Evolutionary conservation across 2,888 invertebrate genomes (phyloP).

Genomic region (Hydraecia micacea): DNA sequence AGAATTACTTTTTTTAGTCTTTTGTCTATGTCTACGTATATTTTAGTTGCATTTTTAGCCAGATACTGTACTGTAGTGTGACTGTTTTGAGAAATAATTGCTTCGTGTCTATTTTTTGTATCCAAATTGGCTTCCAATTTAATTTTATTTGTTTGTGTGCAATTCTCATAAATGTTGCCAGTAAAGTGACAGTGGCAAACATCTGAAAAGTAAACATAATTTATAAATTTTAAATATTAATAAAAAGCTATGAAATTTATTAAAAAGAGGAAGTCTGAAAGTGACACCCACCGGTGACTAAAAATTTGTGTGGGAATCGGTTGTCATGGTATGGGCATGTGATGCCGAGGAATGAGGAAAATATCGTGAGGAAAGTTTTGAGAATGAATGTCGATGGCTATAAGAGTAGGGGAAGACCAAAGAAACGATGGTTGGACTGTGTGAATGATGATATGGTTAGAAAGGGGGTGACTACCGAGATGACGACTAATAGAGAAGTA

Average conservation of each 20-base stretch:
- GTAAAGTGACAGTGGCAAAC: constrained; percentile 4
- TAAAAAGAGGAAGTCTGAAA: background rate
- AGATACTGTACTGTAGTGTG: too few relatives aligned
- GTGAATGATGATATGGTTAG: too few relatives aligned
- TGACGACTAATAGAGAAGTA: too few relatives aligned
- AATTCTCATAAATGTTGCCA: background rate
- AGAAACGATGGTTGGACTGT: too few relatives aligned
- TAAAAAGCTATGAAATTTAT: background rate
- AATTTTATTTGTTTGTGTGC: background rate
- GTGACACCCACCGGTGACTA: background rate
- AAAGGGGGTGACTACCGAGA: too few relatives aligned
- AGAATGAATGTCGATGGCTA: too few relatives aligned
- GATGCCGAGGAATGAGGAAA: background rate
- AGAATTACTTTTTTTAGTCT: background rate
- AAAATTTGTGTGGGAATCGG: background rate
- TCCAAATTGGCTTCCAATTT: background rate
- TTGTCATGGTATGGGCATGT: background rate
- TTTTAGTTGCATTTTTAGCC: background rate
- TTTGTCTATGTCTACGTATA: background rate
- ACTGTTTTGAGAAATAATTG: background rate
- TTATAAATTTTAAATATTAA: too few relatives aligned
- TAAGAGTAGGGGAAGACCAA: too few relatives aligned
- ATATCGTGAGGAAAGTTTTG: too few relatives aligned
- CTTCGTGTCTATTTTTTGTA: background rate
- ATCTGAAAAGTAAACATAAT: constrained; percentile 40